phyloP scores from a whole-genome alignment of 2,888 invertebrate species.

The Eupithecia exiguata region DNA sequence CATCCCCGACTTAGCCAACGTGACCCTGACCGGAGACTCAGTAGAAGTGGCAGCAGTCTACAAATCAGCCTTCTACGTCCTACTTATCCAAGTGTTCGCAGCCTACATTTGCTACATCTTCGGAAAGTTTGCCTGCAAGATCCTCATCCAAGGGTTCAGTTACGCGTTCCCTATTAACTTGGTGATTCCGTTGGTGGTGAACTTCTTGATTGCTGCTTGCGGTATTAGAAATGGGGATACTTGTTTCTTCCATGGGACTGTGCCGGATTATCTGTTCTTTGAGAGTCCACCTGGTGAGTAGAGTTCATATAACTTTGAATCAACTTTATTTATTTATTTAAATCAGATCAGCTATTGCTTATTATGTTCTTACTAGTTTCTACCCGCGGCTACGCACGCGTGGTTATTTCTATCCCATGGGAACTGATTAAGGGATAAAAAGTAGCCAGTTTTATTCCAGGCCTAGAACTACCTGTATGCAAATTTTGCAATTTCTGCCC shows the following conservation, averaged over 20 bases:
- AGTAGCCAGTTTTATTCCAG: no score
- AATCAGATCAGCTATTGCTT: background rate
- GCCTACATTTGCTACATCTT: conserved; percentile 96
- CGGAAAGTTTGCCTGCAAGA: conserved; percentile 98
- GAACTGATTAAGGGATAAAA: no score
- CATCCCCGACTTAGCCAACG: conserved; percentile 89
- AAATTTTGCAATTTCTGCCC: no score
- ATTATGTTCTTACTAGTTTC: background rate
- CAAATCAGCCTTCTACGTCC: conserved; percentile 89
- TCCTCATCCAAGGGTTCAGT: conserved; percentile 98
- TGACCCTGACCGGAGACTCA: conserved; percentile 90
- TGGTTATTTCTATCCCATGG: no score
- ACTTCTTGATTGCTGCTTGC: conserved; percentile 93
- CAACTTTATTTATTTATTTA: no score
- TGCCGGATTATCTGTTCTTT: conserved; percentile 96
- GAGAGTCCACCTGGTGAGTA: conserved; percentile 89
- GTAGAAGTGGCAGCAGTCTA: conserved; percentile 88
- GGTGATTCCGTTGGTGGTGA: conserved; percentile 95
- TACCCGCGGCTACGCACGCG: no score
- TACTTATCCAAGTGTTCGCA: conserved; percentile 91
- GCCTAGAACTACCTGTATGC: no score
- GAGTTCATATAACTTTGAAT: no score
- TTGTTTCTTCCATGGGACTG: conserved; percentile 93
- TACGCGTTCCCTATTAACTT: conserved; percentile 98
- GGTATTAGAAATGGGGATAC: conserved; percentile 93